Conservation (phyloP, 2,888 invertebrate genomes). For the Ramazzottius varieornatus region DNA sequence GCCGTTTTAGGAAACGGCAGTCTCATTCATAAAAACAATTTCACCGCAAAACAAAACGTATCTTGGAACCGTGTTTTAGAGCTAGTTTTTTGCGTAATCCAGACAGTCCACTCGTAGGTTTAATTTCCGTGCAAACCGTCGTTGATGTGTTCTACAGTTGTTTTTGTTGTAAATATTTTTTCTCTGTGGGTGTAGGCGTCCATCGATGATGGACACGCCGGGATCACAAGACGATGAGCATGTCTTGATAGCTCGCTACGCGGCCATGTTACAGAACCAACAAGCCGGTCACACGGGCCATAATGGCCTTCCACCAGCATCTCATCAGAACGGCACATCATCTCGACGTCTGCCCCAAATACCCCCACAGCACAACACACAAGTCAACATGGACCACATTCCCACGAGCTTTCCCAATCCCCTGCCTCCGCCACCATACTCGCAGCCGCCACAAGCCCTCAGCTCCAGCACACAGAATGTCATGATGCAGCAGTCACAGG, state of each 20-base stretch:
- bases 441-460: no score
- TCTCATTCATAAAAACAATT: background rate
- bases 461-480: no score
- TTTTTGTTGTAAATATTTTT: no score
- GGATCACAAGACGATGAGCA: slow-evolving; percentile 53
- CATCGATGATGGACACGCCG: background rate
- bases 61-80: no score
- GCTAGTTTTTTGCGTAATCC: background rate
- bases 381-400: background rate
- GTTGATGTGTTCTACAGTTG: no score
- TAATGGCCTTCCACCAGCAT: background rate
- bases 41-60: no score
- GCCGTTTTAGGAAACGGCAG: no score
- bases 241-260: slow-evolving; percentile 79
- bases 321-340: background rate
- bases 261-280: slow-evolving; percentile 31
- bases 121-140: no score
- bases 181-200: no score
- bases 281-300: background rate
- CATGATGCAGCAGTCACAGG: background rate
- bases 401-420: background rate
- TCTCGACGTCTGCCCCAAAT: background rate
- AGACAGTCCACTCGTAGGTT: no score
- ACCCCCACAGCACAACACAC: background rate
- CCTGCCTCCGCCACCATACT: no score